Evolutionary conservation across 1,140 invertebrate genomes (phyloP).

Genomic region (Antheraea pernyi): DNA sequence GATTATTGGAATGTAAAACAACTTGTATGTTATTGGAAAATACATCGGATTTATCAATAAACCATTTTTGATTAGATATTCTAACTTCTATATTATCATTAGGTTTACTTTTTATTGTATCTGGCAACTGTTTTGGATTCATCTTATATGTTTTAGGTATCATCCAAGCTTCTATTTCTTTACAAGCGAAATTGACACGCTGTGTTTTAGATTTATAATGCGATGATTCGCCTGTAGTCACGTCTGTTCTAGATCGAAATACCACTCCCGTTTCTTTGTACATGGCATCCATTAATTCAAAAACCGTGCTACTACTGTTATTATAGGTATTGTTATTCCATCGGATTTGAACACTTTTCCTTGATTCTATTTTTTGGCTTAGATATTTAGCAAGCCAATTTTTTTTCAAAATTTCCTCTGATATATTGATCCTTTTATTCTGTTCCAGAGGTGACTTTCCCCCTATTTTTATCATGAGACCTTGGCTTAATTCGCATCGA

Average conservation of each 20-base stretch:
- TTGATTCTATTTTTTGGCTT: constrained; percentile 40
- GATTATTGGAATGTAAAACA: constrained; percentile 45
- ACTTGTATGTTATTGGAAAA: constrained; percentile 52
- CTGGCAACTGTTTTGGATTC: constrained; percentile 15
- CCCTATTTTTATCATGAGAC: constrained; percentile 48
- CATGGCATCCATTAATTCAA: constrained; percentile 52
- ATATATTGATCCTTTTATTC: constrained; percentile 24
- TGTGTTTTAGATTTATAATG: constrained; percentile 30
- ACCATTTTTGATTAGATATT: constrained; percentile 41
- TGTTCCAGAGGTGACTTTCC: constrained; percentile 5
- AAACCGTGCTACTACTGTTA: constrained; percentile 58
- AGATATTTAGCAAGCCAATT: constrained; percentile 52
- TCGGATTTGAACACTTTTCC: constrained; percentile 47
- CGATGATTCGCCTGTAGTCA: constrained; percentile 35
- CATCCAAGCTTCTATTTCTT: constrained; percentile 63
- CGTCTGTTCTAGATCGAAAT: constrained; percentile 48
- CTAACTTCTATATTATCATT: constrained; percentile 25
- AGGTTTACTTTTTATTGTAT: constrained; percentile 10
- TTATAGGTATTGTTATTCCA: constrained; percentile 58
- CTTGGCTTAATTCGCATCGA: constrained; percentile 57
- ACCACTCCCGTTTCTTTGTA: constrained; percentile 45
- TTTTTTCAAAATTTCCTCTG: constrained; percentile 36
- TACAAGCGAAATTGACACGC: constrained; percentile 46
- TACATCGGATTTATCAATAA: constrained; percentile 46
- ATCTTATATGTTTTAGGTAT: constrained; percentile 47